phyloP scores from a whole-genome alignment of 2,888 invertebrate species.

The Gasteruption jaculator region DNA sequence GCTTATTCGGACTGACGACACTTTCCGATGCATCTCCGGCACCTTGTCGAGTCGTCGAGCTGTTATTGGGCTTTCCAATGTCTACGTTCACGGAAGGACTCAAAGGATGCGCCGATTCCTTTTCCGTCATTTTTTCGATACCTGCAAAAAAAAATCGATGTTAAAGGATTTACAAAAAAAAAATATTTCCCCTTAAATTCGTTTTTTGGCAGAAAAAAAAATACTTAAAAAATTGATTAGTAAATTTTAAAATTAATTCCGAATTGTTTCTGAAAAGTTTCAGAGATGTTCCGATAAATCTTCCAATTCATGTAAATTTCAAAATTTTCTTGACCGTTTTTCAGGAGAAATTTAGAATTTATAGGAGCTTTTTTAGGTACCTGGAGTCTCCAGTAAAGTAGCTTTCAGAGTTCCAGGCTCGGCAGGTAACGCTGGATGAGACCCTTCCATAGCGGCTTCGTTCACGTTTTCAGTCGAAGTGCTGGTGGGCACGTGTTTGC shows the following conservation, averaged over 20 bases:
- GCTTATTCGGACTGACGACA: constrained; percentile 24
- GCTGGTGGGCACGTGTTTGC: constrained; percentile 47
- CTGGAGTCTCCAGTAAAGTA: constrained; percentile 86
- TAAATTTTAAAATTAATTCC: no score
- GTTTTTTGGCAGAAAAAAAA: no score
- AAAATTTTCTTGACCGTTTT: background rate
- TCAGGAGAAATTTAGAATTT: background rate
- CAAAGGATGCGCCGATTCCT: constrained; percentile 81
- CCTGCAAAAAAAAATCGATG: constrained; percentile 49
- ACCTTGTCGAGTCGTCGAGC: constrained; percentile 24
- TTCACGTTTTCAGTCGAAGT: constrained; percentile 56
- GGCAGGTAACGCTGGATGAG: constrained; percentile 78
- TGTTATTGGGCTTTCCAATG: constrained; percentile 27
- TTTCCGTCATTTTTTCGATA: constrained; percentile 90
- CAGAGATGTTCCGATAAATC: background rate
- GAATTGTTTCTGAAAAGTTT: background rate
- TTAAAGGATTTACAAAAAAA: background rate
- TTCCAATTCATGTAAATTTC: background rate
- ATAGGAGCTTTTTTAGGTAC: constrained; percentile 46
- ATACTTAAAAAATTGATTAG: no score
- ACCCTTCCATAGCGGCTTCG: constrained; percentile 75
- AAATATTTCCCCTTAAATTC: background rate
- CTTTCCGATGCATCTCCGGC: constrained; percentile 28
- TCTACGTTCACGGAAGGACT: constrained; percentile 40
- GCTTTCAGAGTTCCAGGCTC: constrained; percentile 90